Evolutionary conservation across 2,113 vertebrate species (phyloP), one percentile per base, ranked within the genome.

Genomic region (Chauna torquata): DNA sequence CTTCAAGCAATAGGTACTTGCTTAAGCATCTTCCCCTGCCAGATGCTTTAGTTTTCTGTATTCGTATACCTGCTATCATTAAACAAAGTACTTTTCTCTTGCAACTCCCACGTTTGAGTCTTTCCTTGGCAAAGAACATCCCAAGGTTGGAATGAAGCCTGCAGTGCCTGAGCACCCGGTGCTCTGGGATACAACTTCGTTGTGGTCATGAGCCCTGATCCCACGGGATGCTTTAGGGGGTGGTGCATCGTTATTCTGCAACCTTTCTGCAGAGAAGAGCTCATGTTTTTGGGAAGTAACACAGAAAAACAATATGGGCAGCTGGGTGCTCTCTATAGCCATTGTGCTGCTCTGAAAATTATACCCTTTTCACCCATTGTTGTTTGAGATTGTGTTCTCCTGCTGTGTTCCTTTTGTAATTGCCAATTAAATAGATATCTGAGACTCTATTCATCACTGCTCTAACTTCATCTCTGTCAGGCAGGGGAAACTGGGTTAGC

Each of bases 371-470:
- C 64, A 66, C 91, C 47, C 72, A 10, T 40, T 20, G 77, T 2
- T 75, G 83, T 71, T 82, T 58, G 8, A 47, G 84, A 20, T 45
- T 85, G 54, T 87, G 65, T 85, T 85, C 81, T 92, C 68, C 71
- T 57, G 82, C 92, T 82, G 62, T 54, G 62, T 80, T 93, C 70
- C 50, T 81, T 93, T 47, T 3, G 8, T 91, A 94, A 92, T 68
- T 87, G 85, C 64, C 91, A 94, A 91, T 90, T 95, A 94, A 94
- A 78, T 49, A 59, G 36, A 27, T 57, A 64, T 85, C 75, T 87
- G 28, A 30, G 71, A n/a, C 84, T 92, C 64, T 15, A 20, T 94
- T 82, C 91, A 70, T 95, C 59, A 54, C 78, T 22, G n/a, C 8
- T 88, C 92, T 96, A 65, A 92, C 88, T 95, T 69, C 24, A 32